Conservation (phyloP, 1,140 invertebrate species). For the Hylaeus anthracinus region DNA sequence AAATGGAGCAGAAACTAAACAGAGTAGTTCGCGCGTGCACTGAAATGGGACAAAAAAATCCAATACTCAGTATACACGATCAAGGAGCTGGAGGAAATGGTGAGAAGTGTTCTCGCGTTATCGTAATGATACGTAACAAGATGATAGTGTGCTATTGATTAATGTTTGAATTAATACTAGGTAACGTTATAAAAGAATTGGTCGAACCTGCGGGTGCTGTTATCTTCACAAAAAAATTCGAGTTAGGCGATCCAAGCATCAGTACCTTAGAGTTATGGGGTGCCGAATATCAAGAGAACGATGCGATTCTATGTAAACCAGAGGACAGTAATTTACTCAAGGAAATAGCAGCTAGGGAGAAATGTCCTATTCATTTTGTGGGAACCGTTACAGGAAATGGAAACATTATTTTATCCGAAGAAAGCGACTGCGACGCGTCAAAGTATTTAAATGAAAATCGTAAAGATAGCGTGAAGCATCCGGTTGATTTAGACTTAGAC, state of each 20-base stretch:
- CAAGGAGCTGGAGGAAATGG: constrained; percentile 99
- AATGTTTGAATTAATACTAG: constrained; percentile 72
- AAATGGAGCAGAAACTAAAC: constrained; percentile 99
- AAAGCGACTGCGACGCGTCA: constrained; percentile 74
- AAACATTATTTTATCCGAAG: constrained; percentile 88
- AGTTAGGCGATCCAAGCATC: constrained; percentile 96
- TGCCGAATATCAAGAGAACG: constrained; percentile 98
- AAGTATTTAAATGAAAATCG: constrained; percentile 73
- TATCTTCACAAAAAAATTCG: constrained; percentile 93
- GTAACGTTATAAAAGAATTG: constrained; percentile 98
- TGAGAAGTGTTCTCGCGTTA: constrained; percentile 65
- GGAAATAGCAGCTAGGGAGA: constrained; percentile 91
- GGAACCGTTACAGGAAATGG: constrained; percentile 95
- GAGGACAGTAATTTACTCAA: constrained; percentile 85
- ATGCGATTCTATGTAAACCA: constrained; percentile 90
- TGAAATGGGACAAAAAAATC: constrained; percentile 91
- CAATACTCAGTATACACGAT: constrained; percentile 96
- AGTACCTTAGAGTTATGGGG: constrained; percentile 97
- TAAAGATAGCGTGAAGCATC: constrained; percentile 79
- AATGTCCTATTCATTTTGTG: constrained; percentile 96
- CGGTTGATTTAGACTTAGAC: constrained; percentile 94
- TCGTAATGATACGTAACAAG: neutral
- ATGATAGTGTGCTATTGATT: neutral
- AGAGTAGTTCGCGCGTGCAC: constrained; percentile 95
- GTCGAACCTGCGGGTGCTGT: constrained; percentile 96